Percentiles rank a stretch among this genome's conserved stretches.
These are phyloP conservation scores for Hycleus cichorii DNA, from an alignment of 1,140 invertebrate genomes.

Conservation along the genomic window DNA sequence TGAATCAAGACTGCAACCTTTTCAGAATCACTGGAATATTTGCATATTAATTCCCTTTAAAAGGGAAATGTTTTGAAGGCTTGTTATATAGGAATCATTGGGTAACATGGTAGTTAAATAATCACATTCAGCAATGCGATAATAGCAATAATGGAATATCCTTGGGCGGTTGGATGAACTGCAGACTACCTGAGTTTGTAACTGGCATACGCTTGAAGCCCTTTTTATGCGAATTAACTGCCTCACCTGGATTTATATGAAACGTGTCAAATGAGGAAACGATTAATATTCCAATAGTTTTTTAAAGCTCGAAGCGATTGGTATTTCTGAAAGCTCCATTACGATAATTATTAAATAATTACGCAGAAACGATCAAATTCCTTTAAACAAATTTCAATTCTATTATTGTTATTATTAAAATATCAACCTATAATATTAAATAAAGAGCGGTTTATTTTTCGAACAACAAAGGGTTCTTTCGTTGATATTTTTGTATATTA, in stretches of 20 bases:
- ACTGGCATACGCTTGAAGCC: neutral
- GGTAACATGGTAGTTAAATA: slow-evolving; percentile 32
- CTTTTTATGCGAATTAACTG: slow-evolving; percentile 13
- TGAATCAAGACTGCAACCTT: neutral
- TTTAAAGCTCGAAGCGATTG: slow-evolving; percentile 15
- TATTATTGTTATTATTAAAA: no score
- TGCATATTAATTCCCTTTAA: no score
- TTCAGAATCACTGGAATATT: no score
- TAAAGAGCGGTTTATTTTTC: no score
- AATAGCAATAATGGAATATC: slow-evolving; percentile 19
- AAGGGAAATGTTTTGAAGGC: no score
- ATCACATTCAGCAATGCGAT: slow-evolving; percentile 26
- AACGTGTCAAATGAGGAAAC: slow-evolving; percentile 24
- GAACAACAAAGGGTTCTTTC: no score
- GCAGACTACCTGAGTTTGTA: slow-evolving; percentile 28
- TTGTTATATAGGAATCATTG: neutral
- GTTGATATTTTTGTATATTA: slow-evolving; percentile 13
- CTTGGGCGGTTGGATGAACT: slow-evolving; percentile 17
- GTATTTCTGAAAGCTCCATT: neutral
- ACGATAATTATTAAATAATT: no score
- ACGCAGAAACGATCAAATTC: no score
- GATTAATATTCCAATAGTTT: slow-evolving; percentile 4
- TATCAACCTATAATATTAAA: no score
- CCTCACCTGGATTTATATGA: slow-evolving; percentile 10
- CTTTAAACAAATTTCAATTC: no score